A percentile compares a stretch with the other conserved stretches of the same genome.
Conservation (phyloP, 2,888 invertebrate species). For the Trissoscelio sp. region DNA sequence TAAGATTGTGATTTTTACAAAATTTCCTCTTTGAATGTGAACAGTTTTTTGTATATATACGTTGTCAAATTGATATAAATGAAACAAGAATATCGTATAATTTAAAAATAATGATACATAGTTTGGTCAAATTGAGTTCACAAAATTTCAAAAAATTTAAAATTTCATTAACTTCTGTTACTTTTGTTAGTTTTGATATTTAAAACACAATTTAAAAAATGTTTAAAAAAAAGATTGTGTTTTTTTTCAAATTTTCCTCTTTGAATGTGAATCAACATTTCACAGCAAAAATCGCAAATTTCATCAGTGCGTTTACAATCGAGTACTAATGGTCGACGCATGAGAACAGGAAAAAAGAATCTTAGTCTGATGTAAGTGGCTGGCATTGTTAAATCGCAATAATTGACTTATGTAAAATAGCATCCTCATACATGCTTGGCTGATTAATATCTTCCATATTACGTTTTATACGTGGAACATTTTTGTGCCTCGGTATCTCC, state of each 20-base stretch:
- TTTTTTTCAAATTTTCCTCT: background rate
- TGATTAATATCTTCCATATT: constrained; percentile 61
- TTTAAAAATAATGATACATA: too few species aligned
- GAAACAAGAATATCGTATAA: too few species aligned
- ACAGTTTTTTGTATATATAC: too few species aligned
- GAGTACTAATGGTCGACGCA: background rate
- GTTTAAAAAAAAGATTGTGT: background rate
- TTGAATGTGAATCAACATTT: background rate
- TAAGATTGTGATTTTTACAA: too few species aligned
- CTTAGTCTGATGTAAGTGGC: constrained; percentile 49
- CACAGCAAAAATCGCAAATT: background rate
- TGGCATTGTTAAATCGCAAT: constrained; percentile 54
- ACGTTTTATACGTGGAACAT: constrained; percentile 56
- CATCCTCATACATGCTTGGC: constrained; percentile 40
- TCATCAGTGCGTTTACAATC: constrained; percentile 4
- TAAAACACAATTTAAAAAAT: too few species aligned
- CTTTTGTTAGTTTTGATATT: too few species aligned
- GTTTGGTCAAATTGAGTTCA: too few species aligned
- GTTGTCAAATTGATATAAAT: too few species aligned
- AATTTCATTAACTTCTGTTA: too few species aligned
- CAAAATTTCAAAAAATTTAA: too few species aligned
- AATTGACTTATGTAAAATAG: constrained; percentile 64
- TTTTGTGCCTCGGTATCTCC: constrained; percentile 45
- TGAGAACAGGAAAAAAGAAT: constrained; percentile 40
- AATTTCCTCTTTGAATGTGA: too few species aligned